A percentile compares a stretch with the other conserved stretches of the same genome.
Evolutionary conservation across 2,797 vertebrate genomes (phyloP).

Genomic region (Notoglanidium macrostoma): DNA sequence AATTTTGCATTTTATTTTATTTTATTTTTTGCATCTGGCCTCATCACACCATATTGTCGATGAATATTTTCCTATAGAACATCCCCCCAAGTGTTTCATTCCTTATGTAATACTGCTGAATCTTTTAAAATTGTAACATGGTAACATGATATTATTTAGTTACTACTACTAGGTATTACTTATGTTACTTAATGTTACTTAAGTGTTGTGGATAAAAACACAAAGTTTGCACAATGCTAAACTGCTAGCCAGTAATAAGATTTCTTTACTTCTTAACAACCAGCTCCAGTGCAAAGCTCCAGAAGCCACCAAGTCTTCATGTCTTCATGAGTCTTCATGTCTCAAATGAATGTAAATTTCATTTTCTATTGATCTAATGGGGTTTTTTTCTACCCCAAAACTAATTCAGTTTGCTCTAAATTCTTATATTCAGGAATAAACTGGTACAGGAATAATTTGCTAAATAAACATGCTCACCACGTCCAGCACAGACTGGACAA

Average conservation of each 20-base stretch:
- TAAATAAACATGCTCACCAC: slow-evolving; percentile 73
- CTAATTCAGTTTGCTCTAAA: background rate
- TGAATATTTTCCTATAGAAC: background rate
- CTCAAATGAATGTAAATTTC: background rate
- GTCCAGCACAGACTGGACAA: slow-evolving; percentile 80
- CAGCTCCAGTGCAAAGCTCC: background rate
- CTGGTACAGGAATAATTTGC: background rate
- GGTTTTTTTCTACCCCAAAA: background rate
- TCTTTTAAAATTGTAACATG: no score
- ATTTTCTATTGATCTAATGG: background rate
- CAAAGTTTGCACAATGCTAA: background rate
- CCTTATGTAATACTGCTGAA: no score
- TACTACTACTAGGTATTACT: no score
- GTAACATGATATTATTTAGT: no score
- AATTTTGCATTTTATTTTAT: background rate
- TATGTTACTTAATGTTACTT: no score
- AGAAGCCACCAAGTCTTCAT: background rate
- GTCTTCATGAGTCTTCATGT: no score
- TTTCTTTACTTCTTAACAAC: background rate
- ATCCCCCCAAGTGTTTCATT: background rate
- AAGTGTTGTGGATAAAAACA: background rate
- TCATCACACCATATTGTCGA: background rate
- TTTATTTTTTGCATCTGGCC: background rate
- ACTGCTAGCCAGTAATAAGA: background rate
- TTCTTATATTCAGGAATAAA: background rate